Conservation (phyloP, 2,113 vertebrate species). For the Ceyx cyanopectus region DNA sequence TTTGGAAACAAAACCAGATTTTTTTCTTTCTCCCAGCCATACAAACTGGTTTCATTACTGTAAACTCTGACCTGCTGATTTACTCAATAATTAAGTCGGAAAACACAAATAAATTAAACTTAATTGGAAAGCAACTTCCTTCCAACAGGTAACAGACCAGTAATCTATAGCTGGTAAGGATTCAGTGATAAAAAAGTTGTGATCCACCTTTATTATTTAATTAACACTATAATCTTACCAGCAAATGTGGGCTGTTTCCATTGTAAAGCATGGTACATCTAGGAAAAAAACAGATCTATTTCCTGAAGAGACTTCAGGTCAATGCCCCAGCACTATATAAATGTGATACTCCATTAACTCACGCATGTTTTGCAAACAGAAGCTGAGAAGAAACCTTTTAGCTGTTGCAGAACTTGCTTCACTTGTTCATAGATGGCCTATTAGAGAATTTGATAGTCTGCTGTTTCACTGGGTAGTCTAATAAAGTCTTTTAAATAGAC, state of each 20-base stretch:
- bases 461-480: slow-evolving; percentile 1
- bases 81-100: not conserved
- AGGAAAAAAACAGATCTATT: slow-evolving; percentile 7
- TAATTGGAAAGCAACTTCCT: slow-evolving; percentile 38
- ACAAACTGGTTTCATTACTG: not conserved
- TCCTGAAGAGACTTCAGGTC: slow-evolving; percentile 32
- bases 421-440: slow-evolving; percentile 7
- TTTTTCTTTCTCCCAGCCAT: not conserved
- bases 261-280: not conserved
- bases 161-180: not conserved
- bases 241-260: not conserved
- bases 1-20: not conserved
- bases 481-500: slow-evolving; percentile 30
- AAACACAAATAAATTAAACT: slow-evolving; percentile 60
- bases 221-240: not conserved
- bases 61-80: slow-evolving; percentile 36
- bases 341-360: slow-evolving; percentile 67
- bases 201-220: slow-evolving; percentile 25
- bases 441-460: slow-evolving; percentile 42
- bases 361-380: slow-evolving; percentile 72
- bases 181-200: not conserved
- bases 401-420: slow-evolving; percentile 14
- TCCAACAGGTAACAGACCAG: not conserved
- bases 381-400: slow-evolving; percentile 50
- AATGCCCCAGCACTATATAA: slow-evolving; percentile 40